Conservation (phyloP, 2,888 invertebrate genomes). For the Rhagium mordax region DNA sequence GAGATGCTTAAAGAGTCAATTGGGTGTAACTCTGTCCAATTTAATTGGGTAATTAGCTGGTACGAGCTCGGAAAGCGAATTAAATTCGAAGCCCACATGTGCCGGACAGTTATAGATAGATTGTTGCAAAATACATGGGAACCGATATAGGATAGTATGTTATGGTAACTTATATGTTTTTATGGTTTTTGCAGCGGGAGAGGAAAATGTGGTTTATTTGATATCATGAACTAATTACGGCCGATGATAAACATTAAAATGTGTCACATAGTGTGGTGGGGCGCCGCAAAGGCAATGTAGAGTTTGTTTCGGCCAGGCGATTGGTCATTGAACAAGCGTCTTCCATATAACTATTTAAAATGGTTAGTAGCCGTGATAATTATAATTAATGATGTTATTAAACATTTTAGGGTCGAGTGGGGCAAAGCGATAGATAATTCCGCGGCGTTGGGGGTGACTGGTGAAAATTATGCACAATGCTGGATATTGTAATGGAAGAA, state of each 20-base stretch:
- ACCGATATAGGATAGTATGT: neutral
- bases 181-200: conserved; percentile 14
- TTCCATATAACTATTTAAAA: neutral
- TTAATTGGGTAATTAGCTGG: conserved; percentile 49
- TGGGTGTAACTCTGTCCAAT: conserved; percentile 47
- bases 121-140: conserved; percentile 36
- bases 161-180: conserved; percentile 23
- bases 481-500: too few relatives aligned
- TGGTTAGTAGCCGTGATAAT: conserved; percentile 3
- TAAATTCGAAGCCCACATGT: conserved; percentile 44
- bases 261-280: neutral
- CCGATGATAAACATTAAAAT: neutral
- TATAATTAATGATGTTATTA: neutral
- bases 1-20: conserved; percentile 51
- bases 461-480: neutral
- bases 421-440: neutral
- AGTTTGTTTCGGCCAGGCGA: conserved; percentile 3
- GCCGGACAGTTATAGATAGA: neutral
- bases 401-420: neutral
- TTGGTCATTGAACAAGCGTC: neutral
- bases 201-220: neutral
- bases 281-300: neutral
- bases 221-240: conserved; percentile 8
- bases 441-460: neutral
- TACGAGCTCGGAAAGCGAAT: conserved; percentile 41